phyloP scores from a whole-genome alignment of 2,113 vertebrate genomes.

The Peromyscus maniculatus region DNA sequence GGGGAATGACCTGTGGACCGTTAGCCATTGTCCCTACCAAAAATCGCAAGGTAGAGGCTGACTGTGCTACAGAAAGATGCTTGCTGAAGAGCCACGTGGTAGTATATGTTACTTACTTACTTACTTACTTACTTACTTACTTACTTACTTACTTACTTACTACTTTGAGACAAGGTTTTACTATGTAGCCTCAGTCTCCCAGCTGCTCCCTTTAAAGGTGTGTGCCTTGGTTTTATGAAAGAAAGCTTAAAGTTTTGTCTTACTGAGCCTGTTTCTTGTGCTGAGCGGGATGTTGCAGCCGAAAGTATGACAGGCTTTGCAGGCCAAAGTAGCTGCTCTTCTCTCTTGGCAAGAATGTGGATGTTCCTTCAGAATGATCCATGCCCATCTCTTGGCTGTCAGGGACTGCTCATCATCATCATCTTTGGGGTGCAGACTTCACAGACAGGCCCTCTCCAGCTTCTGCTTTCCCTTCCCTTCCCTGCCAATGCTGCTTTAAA shows the following conservation, averaged over 20 bases:
- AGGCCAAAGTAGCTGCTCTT: constrained; percentile 11
- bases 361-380: neutral
- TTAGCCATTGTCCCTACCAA: fast-evolving
- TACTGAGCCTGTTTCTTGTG: neutral
- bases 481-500: neutral
- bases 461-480: neutral
- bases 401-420: neutral
- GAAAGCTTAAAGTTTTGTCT: neutral
- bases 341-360: neutral
- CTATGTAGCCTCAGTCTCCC: neutral
- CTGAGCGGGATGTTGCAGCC: neutral
- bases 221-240: neutral
- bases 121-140: neutral
- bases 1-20: neutral
- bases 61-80: neutral
- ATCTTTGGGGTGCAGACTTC: constrained; percentile 13
- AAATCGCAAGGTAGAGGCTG: constrained; percentile 31
- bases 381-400: neutral
- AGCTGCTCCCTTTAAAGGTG: neutral
- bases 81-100: neutral
- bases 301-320: neutral
- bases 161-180: neutral
- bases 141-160: neutral
- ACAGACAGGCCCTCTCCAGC: neutral
- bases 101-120: neutral